These are phyloP conservation scores for Galemys pyrenaicus DNA, from an alignment of 2,113 vertebrate genomes.

Conservation along the genomic window DNA sequence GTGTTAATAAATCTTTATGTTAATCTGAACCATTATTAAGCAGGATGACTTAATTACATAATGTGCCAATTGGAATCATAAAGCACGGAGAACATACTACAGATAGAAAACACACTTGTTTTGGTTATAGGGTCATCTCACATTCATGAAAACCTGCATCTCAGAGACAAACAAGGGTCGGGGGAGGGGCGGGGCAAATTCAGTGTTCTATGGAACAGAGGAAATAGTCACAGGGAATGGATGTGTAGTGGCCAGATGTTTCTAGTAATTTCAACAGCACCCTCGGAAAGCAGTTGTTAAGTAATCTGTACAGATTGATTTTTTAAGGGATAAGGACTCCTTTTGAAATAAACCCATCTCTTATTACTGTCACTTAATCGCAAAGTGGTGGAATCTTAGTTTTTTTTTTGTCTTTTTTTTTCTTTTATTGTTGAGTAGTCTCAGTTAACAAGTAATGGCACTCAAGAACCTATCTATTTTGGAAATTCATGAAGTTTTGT, in stretches of 20 bases:
- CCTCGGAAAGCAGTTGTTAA: background rate
- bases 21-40: constrained; percentile 39
- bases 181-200: too few species aligned
- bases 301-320: background rate
- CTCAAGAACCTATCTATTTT: background rate
- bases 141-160: background rate
- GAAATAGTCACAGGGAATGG: background rate
- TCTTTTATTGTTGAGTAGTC: background rate
- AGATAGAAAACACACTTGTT: background rate
- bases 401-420: constrained; percentile 3
- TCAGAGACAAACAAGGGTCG: background rate
- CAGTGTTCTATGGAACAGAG: background rate
- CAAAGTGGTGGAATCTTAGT: background rate
- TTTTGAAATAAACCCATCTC: background rate
- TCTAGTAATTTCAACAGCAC: background rate
- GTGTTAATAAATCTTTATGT: background rate
- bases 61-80: background rate
- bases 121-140: background rate
- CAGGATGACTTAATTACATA: background rate
- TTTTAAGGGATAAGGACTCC: background rate
- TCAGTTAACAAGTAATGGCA: background rate
- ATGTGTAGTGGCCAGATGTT: constrained; percentile 38
- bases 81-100: background rate
- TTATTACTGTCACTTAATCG: background rate
- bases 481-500: background rate